Base-by-base conservation (phyloP, 2,113 vertebrate species). In the Mola mola region DNA sequence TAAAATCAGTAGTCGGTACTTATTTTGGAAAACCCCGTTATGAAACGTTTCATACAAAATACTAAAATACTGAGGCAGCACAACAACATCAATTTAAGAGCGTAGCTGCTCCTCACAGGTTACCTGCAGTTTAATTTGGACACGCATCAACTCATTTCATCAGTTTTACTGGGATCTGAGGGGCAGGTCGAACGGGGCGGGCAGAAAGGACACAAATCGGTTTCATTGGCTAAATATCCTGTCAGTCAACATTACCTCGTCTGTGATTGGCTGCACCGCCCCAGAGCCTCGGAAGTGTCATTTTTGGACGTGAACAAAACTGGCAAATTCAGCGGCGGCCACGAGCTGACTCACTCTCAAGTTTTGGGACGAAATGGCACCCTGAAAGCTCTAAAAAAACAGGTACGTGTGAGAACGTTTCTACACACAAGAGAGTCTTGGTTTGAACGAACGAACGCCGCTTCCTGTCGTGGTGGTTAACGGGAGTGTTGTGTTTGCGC, bases 291-390 rank as follows among this genome's bases (percentile, higher is more conserved):
- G 69, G 76, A 82, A 85, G 74, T 82, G 80, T 85, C 67, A 71
- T 85, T 79, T 86, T 68, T 79, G 62, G 78, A 82, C 50, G 81
- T 59, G 25, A 40, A 75, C 20, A 26, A 59, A 86, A 84, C 74
- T 85, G 38, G 38, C 22, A 29, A n/a, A 52, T 62, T 38, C 22
- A 33, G 40, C 57, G 31, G 48, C 10, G 37, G 36, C 26, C 46
- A 33, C 34, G 52, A 61, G 56, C 21, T 41, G 70, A 60, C 64
- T 66, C 38, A 47, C n/a, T n/a, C 15, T 8, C 19, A 20, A 61
- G 0, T 58, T 62, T 60, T 9, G 8, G 21, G 38, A 79, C 21
- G 52, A 51, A 62, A 85, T 87, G 85, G 42, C 65, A 21, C 4
- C 10, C 24, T 75, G 37, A 55, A 57, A 70, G 33, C 34, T 19